Conservation (phyloP, 2,797 vertebrate species). For the Smutsia temminckii region DNA sequence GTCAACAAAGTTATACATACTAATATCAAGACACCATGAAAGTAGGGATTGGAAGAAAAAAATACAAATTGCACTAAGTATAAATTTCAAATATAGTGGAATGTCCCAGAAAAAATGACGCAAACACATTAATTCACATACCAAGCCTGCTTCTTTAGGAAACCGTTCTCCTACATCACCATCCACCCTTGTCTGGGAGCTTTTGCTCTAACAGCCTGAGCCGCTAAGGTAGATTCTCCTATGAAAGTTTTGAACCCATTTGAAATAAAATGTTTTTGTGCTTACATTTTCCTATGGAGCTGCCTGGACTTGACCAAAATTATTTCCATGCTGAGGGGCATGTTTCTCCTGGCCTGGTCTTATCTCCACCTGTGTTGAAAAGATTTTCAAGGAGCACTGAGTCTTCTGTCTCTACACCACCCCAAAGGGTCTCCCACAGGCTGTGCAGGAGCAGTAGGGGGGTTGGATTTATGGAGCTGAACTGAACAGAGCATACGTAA, state of each 20-base stretch:
- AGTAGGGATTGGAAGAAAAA: background rate
- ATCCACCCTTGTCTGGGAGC: background rate
- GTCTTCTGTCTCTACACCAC: background rate
- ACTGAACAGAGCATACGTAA: background rate
- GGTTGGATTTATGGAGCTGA: background rate
- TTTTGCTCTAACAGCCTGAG: background rate
- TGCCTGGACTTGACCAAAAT: background rate
- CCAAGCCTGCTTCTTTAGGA: background rate
- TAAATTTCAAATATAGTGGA: background rate
- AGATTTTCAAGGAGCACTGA: constrained; percentile 21
- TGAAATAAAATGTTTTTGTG: constrained; percentile 30
- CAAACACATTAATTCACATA: background rate
- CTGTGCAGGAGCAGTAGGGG: background rate
- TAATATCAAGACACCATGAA: background rate
- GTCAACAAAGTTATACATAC: background rate
- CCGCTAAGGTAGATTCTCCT: background rate
- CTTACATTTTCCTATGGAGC: constrained; percentile 23
- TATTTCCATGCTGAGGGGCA: constrained; percentile 7
- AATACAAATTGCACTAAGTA: background rate
- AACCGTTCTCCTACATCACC: background rate
- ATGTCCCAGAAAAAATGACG: constrained; percentile 24
- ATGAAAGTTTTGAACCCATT: constrained; percentile 4
- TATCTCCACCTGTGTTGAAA: constrained; percentile 1
- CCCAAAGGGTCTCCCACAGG: background rate
- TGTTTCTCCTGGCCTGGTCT: constrained; percentile 8